These are phyloP conservation scores for Craniophora ligustri DNA, from an alignment of 2,888 invertebrate species.

Conservation along the genomic window DNA sequence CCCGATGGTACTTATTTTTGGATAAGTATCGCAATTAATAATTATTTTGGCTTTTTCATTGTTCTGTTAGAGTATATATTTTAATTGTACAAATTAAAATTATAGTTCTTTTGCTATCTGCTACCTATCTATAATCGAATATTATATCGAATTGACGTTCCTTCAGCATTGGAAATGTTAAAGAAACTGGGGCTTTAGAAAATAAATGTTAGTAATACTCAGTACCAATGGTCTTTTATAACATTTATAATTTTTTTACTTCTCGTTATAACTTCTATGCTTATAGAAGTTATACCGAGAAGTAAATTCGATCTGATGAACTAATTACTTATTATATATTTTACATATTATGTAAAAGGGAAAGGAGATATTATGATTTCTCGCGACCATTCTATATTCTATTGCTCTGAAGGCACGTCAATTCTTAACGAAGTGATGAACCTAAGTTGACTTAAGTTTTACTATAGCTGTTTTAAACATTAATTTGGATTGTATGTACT, in stretches of 20 bases:
- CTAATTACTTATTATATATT: no score
- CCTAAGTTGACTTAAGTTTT: background rate
- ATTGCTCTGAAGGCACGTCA: conserved; percentile 19
- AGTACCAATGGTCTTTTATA: background rate
- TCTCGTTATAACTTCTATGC: no score
- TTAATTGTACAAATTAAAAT: conserved; percentile 40
- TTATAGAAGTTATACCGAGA: no score
- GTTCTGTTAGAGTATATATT: conserved; percentile 16
- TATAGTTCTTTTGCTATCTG: conserved; percentile 7
- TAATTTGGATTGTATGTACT: background rate
- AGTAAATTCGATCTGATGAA: no score
- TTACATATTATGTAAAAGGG: no score
- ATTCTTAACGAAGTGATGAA: background rate
- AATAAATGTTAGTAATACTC: background rate
- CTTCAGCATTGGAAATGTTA: conserved; percentile 1
- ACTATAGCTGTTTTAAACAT: background rate
- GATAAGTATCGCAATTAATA: conserved; percentile 19
- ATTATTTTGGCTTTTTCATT: conserved; percentile 24
- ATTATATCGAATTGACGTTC: conserved; percentile 9
- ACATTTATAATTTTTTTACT: background rate
- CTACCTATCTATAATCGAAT: conserved; percentile 2
- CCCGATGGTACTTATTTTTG: conserved; percentile 15
- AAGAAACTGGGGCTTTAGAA: background rate
- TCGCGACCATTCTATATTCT: no score
- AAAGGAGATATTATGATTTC: no score